Percentiles rank a stretch among this genome's conserved stretches.
Evolutionary conservation across 2,888 invertebrate species (phyloP).

Genomic region (Mythimna loreyi): DNA sequence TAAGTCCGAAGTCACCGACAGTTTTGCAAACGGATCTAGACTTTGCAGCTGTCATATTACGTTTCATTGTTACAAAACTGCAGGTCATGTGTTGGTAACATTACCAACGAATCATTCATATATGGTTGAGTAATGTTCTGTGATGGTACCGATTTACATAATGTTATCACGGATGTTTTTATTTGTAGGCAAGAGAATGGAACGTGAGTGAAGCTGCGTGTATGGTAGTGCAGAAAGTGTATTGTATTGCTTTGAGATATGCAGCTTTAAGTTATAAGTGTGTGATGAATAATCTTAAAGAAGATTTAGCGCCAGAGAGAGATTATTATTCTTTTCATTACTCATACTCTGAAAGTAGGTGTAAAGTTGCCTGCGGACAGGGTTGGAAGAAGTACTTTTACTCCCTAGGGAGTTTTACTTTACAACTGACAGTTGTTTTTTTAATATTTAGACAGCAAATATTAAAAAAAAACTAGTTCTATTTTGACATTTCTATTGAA

Average conservation of each 20-base stretch:
- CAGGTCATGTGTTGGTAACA: conserved; percentile 5
- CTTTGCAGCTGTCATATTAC: conserved; percentile 19
- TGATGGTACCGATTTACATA: conserved; percentile 44
- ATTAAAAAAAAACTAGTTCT: no score
- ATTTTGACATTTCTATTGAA: no score
- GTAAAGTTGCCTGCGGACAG: no score
- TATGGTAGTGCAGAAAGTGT: neutral
- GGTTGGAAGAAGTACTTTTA: no score
- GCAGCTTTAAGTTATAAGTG: neutral
- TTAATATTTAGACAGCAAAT: no score
- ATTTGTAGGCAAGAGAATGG: conserved; percentile 28
- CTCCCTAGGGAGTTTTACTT: no score
- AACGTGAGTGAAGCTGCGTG: neutral
- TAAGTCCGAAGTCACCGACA: neutral
- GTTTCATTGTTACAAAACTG: conserved; percentile 40
- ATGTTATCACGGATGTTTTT: conserved; percentile 42
- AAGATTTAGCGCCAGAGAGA: no score
- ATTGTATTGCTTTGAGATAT: neutral
- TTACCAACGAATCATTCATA: conserved; percentile 26
- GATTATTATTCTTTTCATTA: no score
- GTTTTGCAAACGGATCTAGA: conserved; percentile 51
- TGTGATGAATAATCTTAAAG: no score
- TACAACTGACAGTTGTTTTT: no score
- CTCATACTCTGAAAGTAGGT: no score
- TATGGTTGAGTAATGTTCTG: conserved; percentile 38